Evolutionary conservation across 2,113 vertebrate genomes (phyloP), one percentile per base, ranked within the genome.

Genomic region (Phodopus roborovskii): DNA sequence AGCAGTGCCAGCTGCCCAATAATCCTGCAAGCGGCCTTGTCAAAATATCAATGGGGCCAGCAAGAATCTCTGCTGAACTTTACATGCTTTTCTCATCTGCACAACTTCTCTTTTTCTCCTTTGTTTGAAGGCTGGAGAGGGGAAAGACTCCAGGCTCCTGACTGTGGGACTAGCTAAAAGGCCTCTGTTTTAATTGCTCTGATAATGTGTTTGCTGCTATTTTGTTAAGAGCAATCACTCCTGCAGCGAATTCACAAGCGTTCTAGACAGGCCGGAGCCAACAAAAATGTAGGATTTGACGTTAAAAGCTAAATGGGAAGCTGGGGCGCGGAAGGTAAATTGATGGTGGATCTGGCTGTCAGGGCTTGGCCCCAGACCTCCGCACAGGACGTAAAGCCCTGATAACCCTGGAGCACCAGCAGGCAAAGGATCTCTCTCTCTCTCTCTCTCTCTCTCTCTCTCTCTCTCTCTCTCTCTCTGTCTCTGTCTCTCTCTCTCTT

Each of bases 241-340:
- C 98, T 97, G 96, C 97, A 98, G 98, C 94, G 98, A 98, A 99
- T 98, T 98, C 98, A 97, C 98, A 96, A 98, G 98, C 98, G 95
- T 85, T 97, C 98, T 98, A 99, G 99, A 99, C 99, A 99, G 98
- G 97, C 98, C 98, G 99, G 99, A 99, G 99, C 99, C 99, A 95
- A 98, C 98, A 99, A 99, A 99, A 99, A 99, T 99, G 99, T 98
- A 98, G 98, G 98, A 98, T 99, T 98, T 99, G 99, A 99, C 99
- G 98, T 99, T 99, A 99, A 99, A 99, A 99, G 99, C 99, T 99
- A 98, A 99, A 98, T 98, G 98, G 98, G 97, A 98, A 98, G 98
- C 98, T 97, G 94, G 97, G 97, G 97, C 97, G 96, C 87, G 71
- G 98, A 98, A 98, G 98, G 98, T 99, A 98, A 99, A 99, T 99